Conservation (phyloP, 2,113 vertebrate species). For the Anhinga rufa region DNA sequence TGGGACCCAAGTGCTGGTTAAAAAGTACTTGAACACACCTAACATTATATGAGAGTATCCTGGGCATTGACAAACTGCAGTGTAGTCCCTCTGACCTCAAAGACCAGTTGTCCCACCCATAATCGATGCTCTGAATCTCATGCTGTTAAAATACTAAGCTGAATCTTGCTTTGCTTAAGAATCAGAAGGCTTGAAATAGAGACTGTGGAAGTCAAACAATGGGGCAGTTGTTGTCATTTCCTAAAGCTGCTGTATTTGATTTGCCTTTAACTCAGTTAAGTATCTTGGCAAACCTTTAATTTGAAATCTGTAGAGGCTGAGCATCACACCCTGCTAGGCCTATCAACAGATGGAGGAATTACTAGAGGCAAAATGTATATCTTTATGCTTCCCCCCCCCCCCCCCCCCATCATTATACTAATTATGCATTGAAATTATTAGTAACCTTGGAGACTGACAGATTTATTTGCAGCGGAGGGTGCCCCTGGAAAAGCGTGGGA, state of each 20-base stretch:
- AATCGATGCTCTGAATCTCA: background rate
- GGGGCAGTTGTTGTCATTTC: background rate
- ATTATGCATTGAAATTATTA: background rate
- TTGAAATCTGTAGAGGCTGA: constrained; percentile 29
- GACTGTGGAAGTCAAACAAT: background rate
- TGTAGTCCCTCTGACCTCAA: background rate
- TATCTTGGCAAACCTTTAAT: constrained; percentile 22
- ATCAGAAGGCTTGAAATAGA: background rate
- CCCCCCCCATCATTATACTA: background rate
- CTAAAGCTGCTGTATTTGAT: constrained; percentile 9
- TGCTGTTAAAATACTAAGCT: background rate
- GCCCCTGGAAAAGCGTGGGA: background rate
- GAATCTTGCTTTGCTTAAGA: background rate
- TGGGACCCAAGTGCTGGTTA: background rate
- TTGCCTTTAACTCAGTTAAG: constrained; percentile 39
- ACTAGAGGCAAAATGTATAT: constrained; percentile 35
- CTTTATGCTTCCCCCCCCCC: background rate
- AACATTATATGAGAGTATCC: background rate
- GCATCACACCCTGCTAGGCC: constrained; percentile 26
- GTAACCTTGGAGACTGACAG: background rate
- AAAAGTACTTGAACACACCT: background rate
- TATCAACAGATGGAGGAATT: constrained; percentile 44
- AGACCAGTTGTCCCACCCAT: background rate
- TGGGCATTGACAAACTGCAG: background rate
- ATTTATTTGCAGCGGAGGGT: background rate